Base-by-base conservation (phyloP, 1,140 invertebrate genomes). In the Drosophila sproati region DNA sequence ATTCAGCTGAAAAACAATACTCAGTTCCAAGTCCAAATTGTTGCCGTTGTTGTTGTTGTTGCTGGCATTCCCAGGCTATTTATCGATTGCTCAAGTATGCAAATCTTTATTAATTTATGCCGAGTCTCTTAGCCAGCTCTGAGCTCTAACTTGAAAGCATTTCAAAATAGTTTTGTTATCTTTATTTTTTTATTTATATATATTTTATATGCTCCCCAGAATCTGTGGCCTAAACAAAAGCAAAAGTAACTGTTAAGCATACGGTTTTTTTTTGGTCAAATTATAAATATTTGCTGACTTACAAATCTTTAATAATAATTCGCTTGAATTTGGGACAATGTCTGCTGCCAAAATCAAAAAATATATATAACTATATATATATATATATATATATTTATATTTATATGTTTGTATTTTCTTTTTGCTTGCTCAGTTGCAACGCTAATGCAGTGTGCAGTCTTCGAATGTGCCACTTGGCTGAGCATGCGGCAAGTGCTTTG, bases 101-200 rank as follows among this genome's bases (percentile, higher is more conserved):
- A 72, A 89, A 85, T 82, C 68, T 60, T 37, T 28, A 60, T 57
- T 89, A 88, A 88, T 81, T 85, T 89, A 88, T 88, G 66, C 85
- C 57, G 54, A 55, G 77, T 78, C 88, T 78, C 60, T 67, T 52
- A 68, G 56, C 43, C 59, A 8, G 55, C 50, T 47, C 35, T 56
- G 31, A 37, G 12, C 39, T 57, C 69, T 52, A 34, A 29, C 41
- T 29, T 48, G 4, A 10, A 41, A n/a, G 10, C 31, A n/a, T 35
- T 57, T 41, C 31, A 47, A 12, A 32, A 20, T 20, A 20, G 20
- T 32, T 7, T 7, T 41, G 34, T 10, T 68, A 28, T n/a, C 10
- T 4, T 43, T n/a, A n/a, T 43, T n/a, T 43, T 37, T 37, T 1
- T 41, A 41, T 20, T 48, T 37, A 8, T n/a, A n/a, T 52, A n/a